Evolutionary conservation across 2,113 vertebrate species (phyloP).

Genomic region (Archilochus colubris): DNA sequence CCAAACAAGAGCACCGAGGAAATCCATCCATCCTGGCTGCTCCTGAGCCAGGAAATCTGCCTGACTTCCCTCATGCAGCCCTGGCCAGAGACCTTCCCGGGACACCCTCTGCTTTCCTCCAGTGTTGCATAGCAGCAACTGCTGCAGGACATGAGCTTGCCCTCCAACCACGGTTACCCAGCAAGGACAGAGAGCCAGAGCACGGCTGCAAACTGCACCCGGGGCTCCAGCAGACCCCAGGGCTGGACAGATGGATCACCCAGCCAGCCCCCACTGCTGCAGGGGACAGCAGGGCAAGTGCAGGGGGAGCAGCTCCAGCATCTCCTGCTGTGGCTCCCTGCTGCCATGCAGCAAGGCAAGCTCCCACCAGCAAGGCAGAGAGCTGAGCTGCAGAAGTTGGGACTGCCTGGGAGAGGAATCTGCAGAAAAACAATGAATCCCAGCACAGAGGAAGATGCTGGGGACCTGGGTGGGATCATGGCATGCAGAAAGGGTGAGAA

Average conservation of each 20-base stretch:
- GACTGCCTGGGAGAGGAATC: neutral
- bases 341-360: neutral
- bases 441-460: neutral
- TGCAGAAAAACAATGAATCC: neutral
- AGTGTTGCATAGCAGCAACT: too few relatives aligned
- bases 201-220: neutral
- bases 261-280: neutral
- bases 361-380: neutral
- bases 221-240: neutral
- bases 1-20: neutral
- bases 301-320: neutral
- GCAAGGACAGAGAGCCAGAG: neutral
- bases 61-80: neutral
- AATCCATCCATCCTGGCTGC: neutral
- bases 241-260: neutral
- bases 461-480: neutral
- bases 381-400: neutral
- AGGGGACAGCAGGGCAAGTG: neutral
- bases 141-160: neutral
- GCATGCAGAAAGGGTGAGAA: neutral
- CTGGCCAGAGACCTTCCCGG: neutral
- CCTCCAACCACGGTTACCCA: neutral
- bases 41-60: neutral
- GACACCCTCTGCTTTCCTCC: neutral
- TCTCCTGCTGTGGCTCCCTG: neutral